Evolutionary conservation across 2,113 vertebrate species (phyloP).

Genomic region (Nothobranchius kuhntae): DNA sequence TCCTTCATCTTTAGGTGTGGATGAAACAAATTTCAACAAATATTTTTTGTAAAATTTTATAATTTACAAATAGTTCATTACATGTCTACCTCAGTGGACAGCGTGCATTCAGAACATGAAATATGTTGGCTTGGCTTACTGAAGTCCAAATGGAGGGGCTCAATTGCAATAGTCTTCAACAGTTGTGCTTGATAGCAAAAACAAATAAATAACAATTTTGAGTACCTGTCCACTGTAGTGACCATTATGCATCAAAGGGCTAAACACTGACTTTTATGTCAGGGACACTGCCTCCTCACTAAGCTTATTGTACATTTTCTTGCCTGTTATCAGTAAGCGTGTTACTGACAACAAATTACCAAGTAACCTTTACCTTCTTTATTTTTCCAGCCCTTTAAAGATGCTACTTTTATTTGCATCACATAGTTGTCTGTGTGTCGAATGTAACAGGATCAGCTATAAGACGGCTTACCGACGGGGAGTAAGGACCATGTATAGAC

Average conservation of each 20-base stretch:
- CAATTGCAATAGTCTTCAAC: too few relatives aligned
- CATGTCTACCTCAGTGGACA: too few relatives aligned
- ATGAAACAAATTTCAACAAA: too few relatives aligned
- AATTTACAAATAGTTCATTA: too few relatives aligned
- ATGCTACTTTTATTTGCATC: constrained; percentile 36
- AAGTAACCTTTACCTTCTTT: constrained; percentile 3
- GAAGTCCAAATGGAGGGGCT: too few relatives aligned
- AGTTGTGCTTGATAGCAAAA: too few relatives aligned
- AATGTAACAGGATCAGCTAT: constrained; percentile 92
- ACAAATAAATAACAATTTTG: too few relatives aligned
- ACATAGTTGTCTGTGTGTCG: constrained; percentile 41
- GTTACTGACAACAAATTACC: constrained; percentile 13
- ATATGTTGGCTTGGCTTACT: too few relatives aligned
- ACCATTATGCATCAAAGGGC: not conserved
- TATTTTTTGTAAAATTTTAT: too few relatives aligned
- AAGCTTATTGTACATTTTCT: constrained; percentile 6
- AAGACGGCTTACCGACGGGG: constrained; percentile 96
- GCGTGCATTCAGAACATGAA: too few relatives aligned
- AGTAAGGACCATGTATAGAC: constrained; percentile 95
- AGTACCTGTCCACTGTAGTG: too few relatives aligned
- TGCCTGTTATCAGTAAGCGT: constrained; percentile 9
- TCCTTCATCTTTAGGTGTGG: too few relatives aligned
- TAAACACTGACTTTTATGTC: constrained; percentile 8
- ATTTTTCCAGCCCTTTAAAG: constrained; percentile 47
- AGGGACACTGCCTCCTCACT: not conserved